phyloP scores from a whole-genome alignment of 2,797 vertebrate genomes.

The Vireo griseus region DNA sequence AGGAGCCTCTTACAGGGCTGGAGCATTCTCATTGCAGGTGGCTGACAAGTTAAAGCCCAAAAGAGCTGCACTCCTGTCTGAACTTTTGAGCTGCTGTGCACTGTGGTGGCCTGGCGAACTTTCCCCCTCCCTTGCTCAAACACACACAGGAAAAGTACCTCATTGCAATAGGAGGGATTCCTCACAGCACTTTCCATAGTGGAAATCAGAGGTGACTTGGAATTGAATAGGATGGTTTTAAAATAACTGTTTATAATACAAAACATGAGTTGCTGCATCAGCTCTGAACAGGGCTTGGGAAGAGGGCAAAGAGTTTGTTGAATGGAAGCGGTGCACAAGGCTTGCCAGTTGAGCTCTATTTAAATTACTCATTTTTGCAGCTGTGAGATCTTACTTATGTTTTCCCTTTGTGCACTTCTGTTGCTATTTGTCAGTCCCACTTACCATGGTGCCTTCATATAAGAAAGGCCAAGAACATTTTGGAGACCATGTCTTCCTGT shows the following conservation, averaged over 20 bases:
- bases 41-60: background rate
- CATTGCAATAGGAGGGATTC: background rate
- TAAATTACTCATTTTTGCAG: background rate
- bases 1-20: background rate
- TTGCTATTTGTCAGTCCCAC: background rate
- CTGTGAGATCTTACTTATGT: background rate
- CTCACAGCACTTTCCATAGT: background rate
- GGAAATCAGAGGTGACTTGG: background rate
- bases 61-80: background rate
- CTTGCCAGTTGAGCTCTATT: background rate
- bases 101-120: background rate
- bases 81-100: background rate
- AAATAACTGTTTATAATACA: background rate
- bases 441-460: background rate
- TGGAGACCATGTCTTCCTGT: background rate
- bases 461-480: background rate
- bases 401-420: background rate
- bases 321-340: rapidly evolving
- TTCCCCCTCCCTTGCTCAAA: background rate
- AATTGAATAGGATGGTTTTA: background rate
- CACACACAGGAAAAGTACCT: background rate
- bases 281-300: background rate
- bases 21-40: background rate
- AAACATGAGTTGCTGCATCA: background rate
- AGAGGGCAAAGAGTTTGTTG: rapidly evolving